Evolutionary conservation across 92 coral and sea anemone species (phyloP), one percentile per base, ranked within the genome.

Genomic region (Actinernus sp.): DNA sequence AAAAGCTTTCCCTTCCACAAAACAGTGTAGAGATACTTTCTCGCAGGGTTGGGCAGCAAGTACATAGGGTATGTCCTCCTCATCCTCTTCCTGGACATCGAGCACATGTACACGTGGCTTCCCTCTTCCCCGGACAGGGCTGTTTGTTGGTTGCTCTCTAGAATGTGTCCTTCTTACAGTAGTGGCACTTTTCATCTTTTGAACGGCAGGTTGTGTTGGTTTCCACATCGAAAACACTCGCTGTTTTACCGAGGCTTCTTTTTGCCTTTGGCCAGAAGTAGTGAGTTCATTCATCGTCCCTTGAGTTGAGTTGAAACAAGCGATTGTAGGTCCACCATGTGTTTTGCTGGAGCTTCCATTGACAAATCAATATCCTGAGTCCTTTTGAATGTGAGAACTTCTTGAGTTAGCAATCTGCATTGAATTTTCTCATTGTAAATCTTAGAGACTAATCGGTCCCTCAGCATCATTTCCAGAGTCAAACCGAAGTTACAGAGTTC

Each of bases 401-500:
- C 14, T 71, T 80, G 68, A 14, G 49, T 72, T 23, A 82, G 66
- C 53, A 82, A 27, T 72, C 76, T n/a, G n/a, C n/a, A n/a, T n/a
- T n/a, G n/a, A n/a, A n/a, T n/a, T n/a, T n/a, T n/a, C n/a, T n/a
- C n/a, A n/a, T 72, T 34, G 34, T 40, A 52, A 48, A 80, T 71
- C 14, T 61, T 74, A 56, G 57, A 81, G 1, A 74, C 76, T 1
- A 82, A 19, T 12, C 84, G 26, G 40, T 74, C 79, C 0, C 74
- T 72, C 27, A 83, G 63, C 84, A 75, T 83, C 25, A 49, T 69
- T 33, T 79, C 84, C 11, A 82, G 53, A 0, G 75, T 65, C 7
- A 40, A 66, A 31, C 76, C 74, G 55, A 72, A 72, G 34, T 55
- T 25, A 43, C 78, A 75, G 51, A 65, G 76, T 51, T 82, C 71